Evolutionary conservation across 2,888 invertebrate genomes (phyloP), one percentile per base, ranked within the genome.

Genomic region (Ectobius pallidus): DNA sequence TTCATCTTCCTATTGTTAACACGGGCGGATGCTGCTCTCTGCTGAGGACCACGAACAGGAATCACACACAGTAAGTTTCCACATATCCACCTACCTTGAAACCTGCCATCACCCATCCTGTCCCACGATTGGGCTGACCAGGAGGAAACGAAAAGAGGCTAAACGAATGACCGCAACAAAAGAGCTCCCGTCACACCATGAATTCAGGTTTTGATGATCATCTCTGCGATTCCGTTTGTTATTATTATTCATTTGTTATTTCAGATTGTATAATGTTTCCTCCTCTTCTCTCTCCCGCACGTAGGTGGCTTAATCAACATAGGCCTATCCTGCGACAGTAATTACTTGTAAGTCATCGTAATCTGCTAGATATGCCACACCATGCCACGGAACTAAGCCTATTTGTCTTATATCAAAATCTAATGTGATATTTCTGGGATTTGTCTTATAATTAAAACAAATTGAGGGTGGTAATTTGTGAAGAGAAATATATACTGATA

Each of bases 81-180:
- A 52, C 52, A 52, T 25, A 52, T 22, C 3, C 52, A 52, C 52
- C 52, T 25, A 52, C 22, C 52, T 52, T 52, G 25, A 52, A 52
- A 52, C 25, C 52, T 2, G 52, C 27, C 69, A 52, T 34, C 69
- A 69, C 70, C 70, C 70, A 63, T 71, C 70, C 70, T 71, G 70
- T 71, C 70, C 70, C 62, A 71, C 63, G 61, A 49, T 63, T 71
- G 70, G 70, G 14, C 49, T 3, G 46, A 22, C 30, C 49, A 55
- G 69, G 46, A 69, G 69, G 46, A 32, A 55, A 14, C 55, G 16
- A 55, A 52, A 69, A 52, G 69, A 69, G 69, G 34, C 3, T 22
- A 49, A 69, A 49, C 69, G 69, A 55, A 69, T 55, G 34, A 55
- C 39, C 16, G 22, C 3, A 52, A 63, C 63, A 63, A 63, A 63